These are phyloP conservation scores for Rutilus rutilus DNA, from an alignment of 2,113 vertebrate species.

Conservation along the genomic window DNA sequence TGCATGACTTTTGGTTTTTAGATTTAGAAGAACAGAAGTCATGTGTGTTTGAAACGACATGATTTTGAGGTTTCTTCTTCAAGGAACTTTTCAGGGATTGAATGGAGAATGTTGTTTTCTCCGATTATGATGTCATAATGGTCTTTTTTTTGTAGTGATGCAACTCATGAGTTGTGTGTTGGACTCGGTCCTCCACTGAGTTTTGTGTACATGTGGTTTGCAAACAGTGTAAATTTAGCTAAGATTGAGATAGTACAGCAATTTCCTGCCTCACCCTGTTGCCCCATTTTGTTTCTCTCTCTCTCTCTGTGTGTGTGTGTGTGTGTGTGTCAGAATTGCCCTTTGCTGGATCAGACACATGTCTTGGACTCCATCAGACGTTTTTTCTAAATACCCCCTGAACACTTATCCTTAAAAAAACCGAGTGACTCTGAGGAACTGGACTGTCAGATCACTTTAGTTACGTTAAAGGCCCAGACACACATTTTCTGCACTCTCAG, in stretches of 20 bases:
- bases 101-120: neutral
- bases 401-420: no score
- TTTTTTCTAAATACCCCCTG: no score
- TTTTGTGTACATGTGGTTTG: conserved; percentile 3
- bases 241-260: conserved; percentile 24
- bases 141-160: neutral
- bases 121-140: neutral
- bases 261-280: conserved; percentile 36
- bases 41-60: neutral
- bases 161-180: neutral
- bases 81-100: neutral
- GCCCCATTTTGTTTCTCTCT: neutral
- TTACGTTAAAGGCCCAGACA: no score
- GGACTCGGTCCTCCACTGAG: neutral
- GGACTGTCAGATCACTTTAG: no score
- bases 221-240: conserved; percentile 3
- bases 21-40: neutral
- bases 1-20: neutral
- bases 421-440: no score
- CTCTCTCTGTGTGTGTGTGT: neutral
- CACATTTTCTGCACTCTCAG: no score
- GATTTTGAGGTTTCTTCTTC: neutral
- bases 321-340: no score
- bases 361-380: no score
- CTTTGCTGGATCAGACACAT: no score